phyloP scores from a whole-genome alignment of 2,888 invertebrate species.

The Drosophila subsilvestris region DNA sequence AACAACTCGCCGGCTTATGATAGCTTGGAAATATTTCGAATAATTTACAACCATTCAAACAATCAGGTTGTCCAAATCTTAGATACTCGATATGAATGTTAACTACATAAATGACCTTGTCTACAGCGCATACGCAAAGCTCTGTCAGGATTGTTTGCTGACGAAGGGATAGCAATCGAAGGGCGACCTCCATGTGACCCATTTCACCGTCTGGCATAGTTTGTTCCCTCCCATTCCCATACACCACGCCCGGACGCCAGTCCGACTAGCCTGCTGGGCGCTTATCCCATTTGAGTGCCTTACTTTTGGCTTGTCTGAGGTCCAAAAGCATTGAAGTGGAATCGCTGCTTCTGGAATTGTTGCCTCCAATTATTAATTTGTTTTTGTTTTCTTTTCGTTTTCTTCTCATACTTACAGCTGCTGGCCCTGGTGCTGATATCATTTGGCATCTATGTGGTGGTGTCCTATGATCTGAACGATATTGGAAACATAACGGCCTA shows the following conservation, averaged over 20 bases:
- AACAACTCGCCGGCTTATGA: neutral
- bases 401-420: slow-evolving; percentile 54
- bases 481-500: slow-evolving; percentile 52
- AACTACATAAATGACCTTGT: slow-evolving; percentile 29
- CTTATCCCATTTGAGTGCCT: slow-evolving; percentile 35
- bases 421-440: slow-evolving; percentile 75
- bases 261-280: slow-evolving; percentile 61
- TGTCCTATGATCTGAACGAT: slow-evolving; percentile 66
- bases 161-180: no score
- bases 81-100: slow-evolving; percentile 14
- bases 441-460: slow-evolving; percentile 72
- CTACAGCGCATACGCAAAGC: slow-evolving; percentile 5
- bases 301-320: slow-evolving; percentile 10
- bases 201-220: neutral
- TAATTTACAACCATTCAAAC: slow-evolving; percentile 8
- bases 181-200: slow-evolving; percentile 23
- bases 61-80: slow-evolving; percentile 4
- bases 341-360: slow-evolving; percentile 12
- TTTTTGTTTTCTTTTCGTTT: neutral
- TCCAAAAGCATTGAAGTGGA: slow-evolving; percentile 9
- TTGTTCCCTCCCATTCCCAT: neutral
- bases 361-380: slow-evolving; percentile 3
- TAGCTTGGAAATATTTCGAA: slow-evolving; percentile 4
- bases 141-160: slow-evolving; percentile 6
- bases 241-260: slow-evolving; percentile 55